A percentile compares a stretch with the other conserved stretches of the same genome.
Evolutionary conservation across 2,888 invertebrate genomes (phyloP).

Genomic region (Limnephilus marmoratus): DNA sequence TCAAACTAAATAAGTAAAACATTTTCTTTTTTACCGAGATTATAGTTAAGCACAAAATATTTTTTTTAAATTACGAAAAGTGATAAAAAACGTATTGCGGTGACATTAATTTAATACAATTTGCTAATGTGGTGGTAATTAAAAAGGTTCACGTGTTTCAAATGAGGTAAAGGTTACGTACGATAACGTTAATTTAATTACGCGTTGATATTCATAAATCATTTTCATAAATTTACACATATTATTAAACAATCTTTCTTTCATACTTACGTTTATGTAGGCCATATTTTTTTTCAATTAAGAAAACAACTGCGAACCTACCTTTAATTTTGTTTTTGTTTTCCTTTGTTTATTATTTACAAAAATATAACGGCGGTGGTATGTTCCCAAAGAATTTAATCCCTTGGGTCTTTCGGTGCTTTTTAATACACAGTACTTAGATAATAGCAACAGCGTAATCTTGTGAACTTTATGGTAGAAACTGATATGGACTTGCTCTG

Average conservation of each 20-base stretch:
- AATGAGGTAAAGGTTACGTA: neutral
- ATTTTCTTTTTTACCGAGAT: neutral
- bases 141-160: neutral
- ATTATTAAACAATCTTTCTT: neutral
- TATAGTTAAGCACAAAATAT: neutral
- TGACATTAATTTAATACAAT: neutral
- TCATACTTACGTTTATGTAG: neutral
- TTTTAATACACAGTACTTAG: too few species aligned
- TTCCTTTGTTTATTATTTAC: neutral
- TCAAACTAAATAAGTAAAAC: too few species aligned
- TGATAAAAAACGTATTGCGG: neutral
- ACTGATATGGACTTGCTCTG: too few species aligned
- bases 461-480: too few species aligned
- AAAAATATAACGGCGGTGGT: neutral
- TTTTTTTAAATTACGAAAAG: neutral
- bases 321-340: neutral
- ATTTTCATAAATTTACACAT: neutral
- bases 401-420: too few species aligned
- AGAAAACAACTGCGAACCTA: neutral
- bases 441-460: too few species aligned
- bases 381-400: neutral
- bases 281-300: neutral
- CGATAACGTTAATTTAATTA: conserved; percentile 2
- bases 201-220: neutral
- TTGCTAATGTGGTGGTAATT: neutral